Evolutionary conservation across 2,888 invertebrate species (phyloP).

Genomic region (Amiota communis): DNA sequence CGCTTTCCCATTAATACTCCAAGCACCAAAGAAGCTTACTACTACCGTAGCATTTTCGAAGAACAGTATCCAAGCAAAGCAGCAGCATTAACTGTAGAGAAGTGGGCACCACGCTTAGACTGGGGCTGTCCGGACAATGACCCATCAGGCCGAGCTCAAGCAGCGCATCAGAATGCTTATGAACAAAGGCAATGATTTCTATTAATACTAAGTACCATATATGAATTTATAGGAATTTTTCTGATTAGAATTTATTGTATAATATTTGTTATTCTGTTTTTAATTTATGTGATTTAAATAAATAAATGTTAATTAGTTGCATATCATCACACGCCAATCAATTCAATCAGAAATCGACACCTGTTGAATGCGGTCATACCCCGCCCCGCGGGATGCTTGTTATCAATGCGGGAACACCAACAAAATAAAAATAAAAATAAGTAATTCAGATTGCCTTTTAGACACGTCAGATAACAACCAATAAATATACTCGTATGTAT

Average conservation of each 20-base stretch:
- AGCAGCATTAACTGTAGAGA: slow-evolving; percentile 62
- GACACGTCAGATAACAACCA: too few species aligned
- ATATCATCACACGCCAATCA: not conserved
- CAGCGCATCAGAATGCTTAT: slow-evolving; percentile 50
- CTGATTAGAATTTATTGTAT: not conserved
- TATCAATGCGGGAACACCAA: not conserved
- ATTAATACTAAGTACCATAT: not conserved
- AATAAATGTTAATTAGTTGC: slow-evolving; percentile 1
- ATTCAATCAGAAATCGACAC: not conserved
- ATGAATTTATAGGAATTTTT: not conserved
- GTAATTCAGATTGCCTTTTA: not conserved
- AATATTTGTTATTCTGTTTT: not conserved
- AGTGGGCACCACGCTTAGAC: slow-evolving; percentile 66
- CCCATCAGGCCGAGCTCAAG: slow-evolving; percentile 67
- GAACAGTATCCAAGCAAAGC: slow-evolving; percentile 62
- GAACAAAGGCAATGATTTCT: slow-evolving; percentile 26
- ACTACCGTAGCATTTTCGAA: slow-evolving; percentile 75
- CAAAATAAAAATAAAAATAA: not conserved
- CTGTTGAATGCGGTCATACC: not conserved
- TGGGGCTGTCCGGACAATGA: slow-evolving; percentile 69
- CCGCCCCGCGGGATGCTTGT: not conserved
- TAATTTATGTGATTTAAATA: not conserved
- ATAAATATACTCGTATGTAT: too few species aligned
- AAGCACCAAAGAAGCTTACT: slow-evolving; percentile 82
- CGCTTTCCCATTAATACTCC: slow-evolving; percentile 82